Conservation (phyloP, 2,888 invertebrate species). For the Eurytoma californica region DNA sequence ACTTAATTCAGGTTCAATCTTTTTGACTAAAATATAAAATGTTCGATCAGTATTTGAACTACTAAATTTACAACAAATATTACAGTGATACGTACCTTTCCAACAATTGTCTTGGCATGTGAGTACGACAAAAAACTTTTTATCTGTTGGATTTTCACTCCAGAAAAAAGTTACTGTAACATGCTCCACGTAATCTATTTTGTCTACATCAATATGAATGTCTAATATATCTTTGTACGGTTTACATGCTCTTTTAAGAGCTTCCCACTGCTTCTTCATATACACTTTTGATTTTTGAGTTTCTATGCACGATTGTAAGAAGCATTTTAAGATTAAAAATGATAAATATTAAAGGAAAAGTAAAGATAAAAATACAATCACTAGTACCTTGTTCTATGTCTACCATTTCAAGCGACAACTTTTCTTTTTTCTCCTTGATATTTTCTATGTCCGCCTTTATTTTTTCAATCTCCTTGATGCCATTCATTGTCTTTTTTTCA, state of each 20-base stretch:
- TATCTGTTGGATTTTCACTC: conserved; percentile 56
- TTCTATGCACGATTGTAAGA: conserved; percentile 51
- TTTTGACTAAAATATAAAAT: conserved; percentile 64
- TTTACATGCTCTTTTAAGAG: conserved; percentile 63
- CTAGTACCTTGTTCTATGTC: conserved; percentile 65
- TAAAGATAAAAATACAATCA: not conserved
- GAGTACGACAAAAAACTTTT: conserved; percentile 66
- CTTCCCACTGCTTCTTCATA: conserved; percentile 63
- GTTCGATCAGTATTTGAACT: not conserved
- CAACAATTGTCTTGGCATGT: conserved; percentile 60
- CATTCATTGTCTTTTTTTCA: conserved; percentile 63
- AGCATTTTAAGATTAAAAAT: conserved; percentile 14
- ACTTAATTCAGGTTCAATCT: conserved; percentile 65
- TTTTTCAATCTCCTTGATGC: conserved; percentile 55
- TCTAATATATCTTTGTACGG: conserved; percentile 67
- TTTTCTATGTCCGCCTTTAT: conserved; percentile 58
- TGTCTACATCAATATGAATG: conserved; percentile 61
- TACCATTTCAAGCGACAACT: conserved; percentile 62
- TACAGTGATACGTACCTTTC: conserved; percentile 62
- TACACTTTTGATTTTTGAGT: conserved; percentile 57
- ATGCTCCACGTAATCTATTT: conserved; percentile 54
- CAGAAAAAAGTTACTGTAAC: conserved; percentile 66
- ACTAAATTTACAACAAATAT: not conserved
- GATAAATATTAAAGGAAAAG: conserved; percentile 20
- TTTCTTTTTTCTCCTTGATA: conserved; percentile 60